Base-by-base conservation (phyloP, 2,797 vertebrate genomes). In the Pagetopsis macropterus region DNA sequence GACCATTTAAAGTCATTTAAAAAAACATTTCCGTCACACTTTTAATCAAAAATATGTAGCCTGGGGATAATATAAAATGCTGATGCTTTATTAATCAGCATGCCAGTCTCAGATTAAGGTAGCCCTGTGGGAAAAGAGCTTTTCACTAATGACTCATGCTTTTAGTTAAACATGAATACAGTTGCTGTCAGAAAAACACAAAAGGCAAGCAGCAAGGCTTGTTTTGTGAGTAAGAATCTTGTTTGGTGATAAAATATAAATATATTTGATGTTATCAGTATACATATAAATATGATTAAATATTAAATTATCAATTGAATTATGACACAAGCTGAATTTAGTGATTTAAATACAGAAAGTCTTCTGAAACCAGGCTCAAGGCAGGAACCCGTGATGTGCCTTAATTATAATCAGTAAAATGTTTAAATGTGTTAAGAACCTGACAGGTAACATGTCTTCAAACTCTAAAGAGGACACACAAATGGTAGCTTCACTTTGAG, bases 81-180 rank as follows among this genome's bases (percentile, higher is more conserved):
- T 69, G 51, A 75, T 65, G 61, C 65, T 74, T 87, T 76, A 71
- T 33, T 66, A 54, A 65, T 50, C 54, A 82, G 68, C 65, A 21
- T 77, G 54, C n/a, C 52, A 65, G 65, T 40, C 45, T 82, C 64
- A 82, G 60, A 84, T 81, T 67, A 86, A 76, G 65, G 61, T 55
- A 65, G 62, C 51, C 59, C 43, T 48, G 71, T 61, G 67, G 75
- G 79, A 83, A 81, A 86, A 74, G 16, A 73, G 62, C 57, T 76
- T 72, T 83, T 70, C 61, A 37, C 75, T 78, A 72, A 74, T 75
- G 67, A 80, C 77, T 81, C 13, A 21, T 45, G 37, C 68, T 72
- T 72, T 58, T 55, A 61, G 70, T 70, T 52, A 58, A 63, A 78
- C 63, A 79, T 70, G 59, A 68, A 73, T 67, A 69, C 71, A 78